These are phyloP conservation scores for Acestrorhynchus altus DNA, from an alignment of 2,797 vertebrate species.

Conservation along the genomic window DNA sequence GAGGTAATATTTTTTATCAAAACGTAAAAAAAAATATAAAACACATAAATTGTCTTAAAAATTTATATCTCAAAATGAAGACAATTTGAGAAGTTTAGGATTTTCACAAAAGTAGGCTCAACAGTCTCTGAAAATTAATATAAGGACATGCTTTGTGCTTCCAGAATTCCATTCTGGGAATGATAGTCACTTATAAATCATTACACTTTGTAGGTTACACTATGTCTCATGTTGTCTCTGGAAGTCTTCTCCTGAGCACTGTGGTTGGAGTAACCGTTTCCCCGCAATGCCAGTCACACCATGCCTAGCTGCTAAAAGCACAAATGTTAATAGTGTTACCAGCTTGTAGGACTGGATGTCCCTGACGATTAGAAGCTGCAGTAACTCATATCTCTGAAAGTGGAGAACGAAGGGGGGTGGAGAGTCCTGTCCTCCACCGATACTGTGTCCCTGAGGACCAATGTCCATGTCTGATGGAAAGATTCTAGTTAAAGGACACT, in stretches of 20 bases:
- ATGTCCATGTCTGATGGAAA: not conserved
- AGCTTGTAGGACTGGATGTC: not conserved
- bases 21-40: no score
- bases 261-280: not conserved
- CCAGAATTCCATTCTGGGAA: not conserved
- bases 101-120: no score
- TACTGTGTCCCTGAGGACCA: not conserved
- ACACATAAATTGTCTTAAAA: no score
- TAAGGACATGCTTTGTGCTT: not conserved
- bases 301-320: conserved; percentile 14
- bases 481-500: conserved; percentile 20
- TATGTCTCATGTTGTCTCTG: no score
- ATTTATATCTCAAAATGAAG: no score
- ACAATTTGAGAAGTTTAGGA: no score
- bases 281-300: not conserved
- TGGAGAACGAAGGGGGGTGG: not conserved
- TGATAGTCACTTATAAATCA: not conserved
- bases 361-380: not conserved
- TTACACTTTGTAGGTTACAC: not conserved
- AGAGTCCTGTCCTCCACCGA: not conserved
- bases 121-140: not conserved
- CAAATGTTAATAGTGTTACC: not conserved
- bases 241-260: not conserved
- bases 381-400: conserved; percentile 7
- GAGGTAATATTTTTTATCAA: no score